Evolutionary conservation across 2,797 vertebrate species (phyloP).

Genomic region (Megaceryle alcyon): DNA sequence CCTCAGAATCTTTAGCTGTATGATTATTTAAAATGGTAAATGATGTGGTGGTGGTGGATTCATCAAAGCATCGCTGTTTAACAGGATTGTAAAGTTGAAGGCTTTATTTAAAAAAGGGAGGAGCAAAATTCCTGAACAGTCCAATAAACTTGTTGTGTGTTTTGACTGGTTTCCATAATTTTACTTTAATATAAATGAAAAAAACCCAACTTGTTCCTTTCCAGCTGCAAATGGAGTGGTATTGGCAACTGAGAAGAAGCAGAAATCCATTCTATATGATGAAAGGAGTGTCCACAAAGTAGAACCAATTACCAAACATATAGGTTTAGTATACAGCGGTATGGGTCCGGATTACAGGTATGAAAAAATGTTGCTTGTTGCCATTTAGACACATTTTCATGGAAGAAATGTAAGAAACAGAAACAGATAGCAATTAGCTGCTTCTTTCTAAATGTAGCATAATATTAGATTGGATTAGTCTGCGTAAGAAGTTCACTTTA

Average conservation of each 20-base stretch:
- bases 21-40: not conserved
- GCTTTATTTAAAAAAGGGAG: not conserved
- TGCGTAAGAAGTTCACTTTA: not conserved
- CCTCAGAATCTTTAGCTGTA: not conserved
- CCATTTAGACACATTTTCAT: not conserved
- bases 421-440: not conserved
- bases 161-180: not conserved
- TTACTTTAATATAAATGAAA: not conserved
- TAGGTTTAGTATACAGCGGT: slow-evolving; percentile 98
- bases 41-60: not conserved
- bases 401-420: not conserved
- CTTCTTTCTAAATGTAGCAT: not conserved
- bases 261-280: slow-evolving; percentile 98
- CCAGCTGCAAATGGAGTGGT: slow-evolving; percentile 97
- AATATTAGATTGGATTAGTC: not conserved
- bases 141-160: not conserved
- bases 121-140: not conserved
- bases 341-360: slow-evolving; percentile 99
- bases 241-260: slow-evolving; percentile 98
- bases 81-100: rapidly evolving
- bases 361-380: not conserved
- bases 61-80: not conserved
- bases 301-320: slow-evolving; percentile 98
- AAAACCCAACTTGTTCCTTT: not conserved
- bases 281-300: slow-evolving; percentile 99